Percentiles rank a stretch among this genome's conserved stretches.
Conservation (phyloP, 2,888 invertebrate species). For the Andrena trimmerana region DNA sequence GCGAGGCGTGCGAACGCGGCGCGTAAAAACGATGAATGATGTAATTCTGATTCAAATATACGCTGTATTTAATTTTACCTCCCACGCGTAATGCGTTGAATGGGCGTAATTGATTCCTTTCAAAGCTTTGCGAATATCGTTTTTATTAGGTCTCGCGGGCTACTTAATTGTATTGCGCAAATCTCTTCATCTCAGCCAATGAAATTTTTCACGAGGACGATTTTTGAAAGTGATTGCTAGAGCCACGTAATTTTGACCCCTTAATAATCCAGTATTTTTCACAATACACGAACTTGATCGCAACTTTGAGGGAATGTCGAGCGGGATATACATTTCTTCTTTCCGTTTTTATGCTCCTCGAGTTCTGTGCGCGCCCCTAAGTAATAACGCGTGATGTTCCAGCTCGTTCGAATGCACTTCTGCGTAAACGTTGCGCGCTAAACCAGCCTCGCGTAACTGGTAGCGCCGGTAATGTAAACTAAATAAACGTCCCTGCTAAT, state of each 20-base stretch:
- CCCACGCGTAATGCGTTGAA: too few relatives aligned
- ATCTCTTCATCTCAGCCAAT: too few relatives aligned
- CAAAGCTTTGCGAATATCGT: too few relatives aligned
- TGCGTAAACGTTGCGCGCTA: slow-evolving; percentile 2
- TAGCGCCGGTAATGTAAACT: slow-evolving; percentile 4
- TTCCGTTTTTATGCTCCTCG: neutral
- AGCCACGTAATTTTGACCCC: neutral
- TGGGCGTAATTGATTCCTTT: too few relatives aligned
- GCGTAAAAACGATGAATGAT: too few relatives aligned
- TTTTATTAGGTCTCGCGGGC: neutral
- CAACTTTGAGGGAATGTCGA: neutral
- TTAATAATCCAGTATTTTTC: neutral
- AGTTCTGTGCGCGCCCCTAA: neutral
- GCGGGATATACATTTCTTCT: neutral
- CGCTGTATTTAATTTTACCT: too few relatives aligned
- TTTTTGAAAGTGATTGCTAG: too few relatives aligned
- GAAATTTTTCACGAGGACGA: too few relatives aligned
- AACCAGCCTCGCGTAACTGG: neutral
- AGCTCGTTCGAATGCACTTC: slow-evolving; percentile 20
- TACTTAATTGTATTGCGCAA: neutral
- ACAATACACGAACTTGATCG: neutral
- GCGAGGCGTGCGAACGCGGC: too few relatives aligned
- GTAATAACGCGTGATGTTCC: neutral
- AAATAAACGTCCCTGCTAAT: slow-evolving; percentile 35
- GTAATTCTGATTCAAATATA: too few relatives aligned